Percentiles rank a stretch among this genome's conserved stretches.
Evolutionary conservation across 2,797 vertebrate species (phyloP).

Genomic region (Myotis myotis): DNA sequence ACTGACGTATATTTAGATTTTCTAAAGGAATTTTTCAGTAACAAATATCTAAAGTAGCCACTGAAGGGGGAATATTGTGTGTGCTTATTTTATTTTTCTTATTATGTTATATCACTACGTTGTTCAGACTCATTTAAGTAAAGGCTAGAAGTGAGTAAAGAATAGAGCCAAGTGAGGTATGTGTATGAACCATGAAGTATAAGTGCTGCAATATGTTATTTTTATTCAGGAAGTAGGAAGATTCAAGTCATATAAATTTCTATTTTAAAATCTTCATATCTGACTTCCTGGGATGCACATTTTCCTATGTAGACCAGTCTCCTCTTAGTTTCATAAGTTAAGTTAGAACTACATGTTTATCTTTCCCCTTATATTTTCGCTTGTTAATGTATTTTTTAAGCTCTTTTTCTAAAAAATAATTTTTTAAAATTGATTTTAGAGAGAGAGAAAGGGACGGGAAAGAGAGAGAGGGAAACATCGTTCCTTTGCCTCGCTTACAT

Average conservation of each 20-base stretch:
- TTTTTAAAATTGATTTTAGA: too few relatives aligned
- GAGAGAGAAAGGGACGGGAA: too few relatives aligned
- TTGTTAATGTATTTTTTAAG: constrained; percentile 82
- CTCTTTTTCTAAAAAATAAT: constrained; percentile 74
- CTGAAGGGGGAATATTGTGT: constrained; percentile 41
- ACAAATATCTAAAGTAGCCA: constrained; percentile 64
- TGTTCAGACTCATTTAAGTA: constrained; percentile 76
- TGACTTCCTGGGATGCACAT: constrained; percentile 63
- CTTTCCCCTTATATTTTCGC: constrained; percentile 62
- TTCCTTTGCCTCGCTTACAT: too few relatives aligned
- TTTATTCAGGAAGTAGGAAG: constrained; percentile 65
- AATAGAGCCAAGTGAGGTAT: constrained; percentile 57
- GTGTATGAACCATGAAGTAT: constrained; percentile 62
- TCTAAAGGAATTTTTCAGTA: constrained; percentile 65
- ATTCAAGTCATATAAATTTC: constrained; percentile 59
- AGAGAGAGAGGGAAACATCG: too few relatives aligned
- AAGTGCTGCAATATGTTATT: constrained; percentile 57
- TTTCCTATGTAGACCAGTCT: constrained; percentile 38
- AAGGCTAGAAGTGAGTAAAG: constrained; percentile 39
- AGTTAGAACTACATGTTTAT: constrained; percentile 58
- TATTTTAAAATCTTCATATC: constrained; percentile 26
- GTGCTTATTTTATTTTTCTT: constrained; percentile 54
- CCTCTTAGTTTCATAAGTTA: constrained; percentile 69
- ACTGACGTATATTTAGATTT: constrained; percentile 65
- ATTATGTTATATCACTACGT: constrained; percentile 55